Conservation (phyloP, 1,140 invertebrate species). For the Littorina saxatilis region DNA sequence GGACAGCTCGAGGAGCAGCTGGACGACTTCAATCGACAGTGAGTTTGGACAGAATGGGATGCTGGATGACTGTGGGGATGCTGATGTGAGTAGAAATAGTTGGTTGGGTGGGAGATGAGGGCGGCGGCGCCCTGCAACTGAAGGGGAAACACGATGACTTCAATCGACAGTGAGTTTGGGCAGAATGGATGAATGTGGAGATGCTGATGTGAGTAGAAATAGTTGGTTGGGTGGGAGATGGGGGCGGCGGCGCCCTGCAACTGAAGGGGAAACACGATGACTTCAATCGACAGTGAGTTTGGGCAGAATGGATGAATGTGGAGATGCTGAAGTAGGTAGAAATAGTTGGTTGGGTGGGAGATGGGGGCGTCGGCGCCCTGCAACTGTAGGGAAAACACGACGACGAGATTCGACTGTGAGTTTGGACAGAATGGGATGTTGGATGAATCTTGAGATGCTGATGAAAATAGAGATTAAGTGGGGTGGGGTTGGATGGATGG, state of each 20-base stretch:
- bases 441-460: neutral
- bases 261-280: conserved; percentile 70
- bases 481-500: neutral
- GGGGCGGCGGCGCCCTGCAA: neutral
- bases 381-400: conserved; percentile 69
- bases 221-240: neutral
- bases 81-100: neutral
- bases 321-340: neutral
- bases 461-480: neutral
- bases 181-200: neutral
- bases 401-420: conserved; percentile 53
- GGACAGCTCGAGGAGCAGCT: conserved; percentile 69
- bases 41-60: conserved; percentile 18
- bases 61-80: neutral
- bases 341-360: neutral
- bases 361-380: too few species aligned
- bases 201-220: neutral
- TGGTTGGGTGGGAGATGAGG: neutral
- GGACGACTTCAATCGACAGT: conserved; percentile 57
- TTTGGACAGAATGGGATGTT: neutral
- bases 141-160: conserved; percentile 69
- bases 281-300: conserved; percentile 47
- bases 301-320: neutral
- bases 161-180: conserved; percentile 45
- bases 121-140: conserved; percentile 37